These are phyloP conservation scores for Merodon equestris DNA, from an alignment of 2,888 invertebrate species.

Conservation along the genomic window DNA sequence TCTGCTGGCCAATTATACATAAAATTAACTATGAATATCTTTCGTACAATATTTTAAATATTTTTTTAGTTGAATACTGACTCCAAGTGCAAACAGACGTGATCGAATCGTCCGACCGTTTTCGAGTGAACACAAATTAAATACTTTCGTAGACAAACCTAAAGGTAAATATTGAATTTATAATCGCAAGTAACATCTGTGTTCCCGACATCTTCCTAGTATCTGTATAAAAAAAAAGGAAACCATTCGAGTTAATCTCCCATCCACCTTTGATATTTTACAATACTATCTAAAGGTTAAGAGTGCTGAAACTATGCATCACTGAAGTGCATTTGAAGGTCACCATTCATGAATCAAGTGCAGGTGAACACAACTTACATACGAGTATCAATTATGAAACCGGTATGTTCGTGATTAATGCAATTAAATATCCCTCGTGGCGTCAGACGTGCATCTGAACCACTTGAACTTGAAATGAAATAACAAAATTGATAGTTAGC, in stretches of 20 bases:
- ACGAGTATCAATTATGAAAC: not conserved
- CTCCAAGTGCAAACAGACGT: conserved; percentile 54
- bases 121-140: conserved; percentile 4
- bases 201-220: no score
- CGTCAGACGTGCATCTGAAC: no score
- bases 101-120: conserved; percentile 16
- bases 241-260: no score
- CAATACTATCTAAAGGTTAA: not conserved
- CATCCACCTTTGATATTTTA: no score
- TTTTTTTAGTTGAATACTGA: conserved; percentile 45
- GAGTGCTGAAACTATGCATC: not conserved
- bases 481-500: no score
- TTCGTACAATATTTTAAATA: not conserved
- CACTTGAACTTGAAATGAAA: no score
- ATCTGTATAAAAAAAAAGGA: no score
- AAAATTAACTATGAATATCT: no score
- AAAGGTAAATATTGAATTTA: conserved; percentile 24
- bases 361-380: not conserved
- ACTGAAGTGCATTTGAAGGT: not conserved
- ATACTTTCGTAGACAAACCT: conserved; percentile 4
- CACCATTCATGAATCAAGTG: not conserved
- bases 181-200: no score
- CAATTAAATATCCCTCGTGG: conserved; percentile 8
- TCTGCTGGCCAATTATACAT: no score
- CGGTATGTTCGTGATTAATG: conserved; percentile 3